Percentiles rank a stretch among this genome's conserved stretches.
Evolutionary conservation across 53 echinoderm and acorn worm species (phyloP).

Genomic region (Holothuria leucospilota): DNA sequence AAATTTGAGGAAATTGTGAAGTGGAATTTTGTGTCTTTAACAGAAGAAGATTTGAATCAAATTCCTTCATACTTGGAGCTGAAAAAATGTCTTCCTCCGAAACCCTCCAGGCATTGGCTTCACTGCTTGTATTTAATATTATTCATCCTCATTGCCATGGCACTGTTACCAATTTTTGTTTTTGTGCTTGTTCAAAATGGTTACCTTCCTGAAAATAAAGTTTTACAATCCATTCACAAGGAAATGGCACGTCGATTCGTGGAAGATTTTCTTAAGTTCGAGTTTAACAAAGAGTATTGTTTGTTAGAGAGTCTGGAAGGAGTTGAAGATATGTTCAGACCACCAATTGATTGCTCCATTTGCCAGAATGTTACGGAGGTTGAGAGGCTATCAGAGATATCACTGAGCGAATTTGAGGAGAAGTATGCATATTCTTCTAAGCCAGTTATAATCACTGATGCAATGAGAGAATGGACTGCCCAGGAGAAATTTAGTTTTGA

Average conservation of each 20-base stretch:
- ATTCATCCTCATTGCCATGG: not conserved
- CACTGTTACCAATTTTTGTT: not conserved
- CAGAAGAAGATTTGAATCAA: slow-evolving; percentile 1
- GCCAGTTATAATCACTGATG: slow-evolving; percentile 86
- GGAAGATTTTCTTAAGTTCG: slow-evolving; percentile 43
- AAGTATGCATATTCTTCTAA: slow-evolving; percentile 74
- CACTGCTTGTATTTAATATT: not conserved
- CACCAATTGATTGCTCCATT: slow-evolving; percentile 79
- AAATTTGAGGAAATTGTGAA: too few relatives aligned
- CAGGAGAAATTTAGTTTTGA: slow-evolving; percentile 81
- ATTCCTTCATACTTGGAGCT: slow-evolving; percentile 14
- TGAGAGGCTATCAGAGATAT: slow-evolving; percentile 59
- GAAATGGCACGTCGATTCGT: slow-evolving; percentile 54
- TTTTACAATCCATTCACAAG: slow-evolving; percentile 46
- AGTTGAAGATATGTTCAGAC: slow-evolving; percentile 77
- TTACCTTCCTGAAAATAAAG: not conserved
- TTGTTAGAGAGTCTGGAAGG: slow-evolving; percentile 68
- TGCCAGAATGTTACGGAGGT: slow-evolving; percentile 68
- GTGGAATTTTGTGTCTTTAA: not conserved
- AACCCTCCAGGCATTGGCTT: not conserved
- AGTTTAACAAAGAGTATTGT: slow-evolving; percentile 65
- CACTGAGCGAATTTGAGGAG: slow-evolving; percentile 69
- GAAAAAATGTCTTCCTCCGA: not conserved
- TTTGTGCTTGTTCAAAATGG: slow-evolving; percentile 24
- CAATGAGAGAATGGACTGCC: slow-evolving; percentile 83